A percentile compares a stretch with the other conserved stretches of the same genome.
These are phyloP conservation scores for Neogobius melanostomus DNA, from an alignment of 2,113 vertebrate genomes.

Conservation along the genomic window DNA sequence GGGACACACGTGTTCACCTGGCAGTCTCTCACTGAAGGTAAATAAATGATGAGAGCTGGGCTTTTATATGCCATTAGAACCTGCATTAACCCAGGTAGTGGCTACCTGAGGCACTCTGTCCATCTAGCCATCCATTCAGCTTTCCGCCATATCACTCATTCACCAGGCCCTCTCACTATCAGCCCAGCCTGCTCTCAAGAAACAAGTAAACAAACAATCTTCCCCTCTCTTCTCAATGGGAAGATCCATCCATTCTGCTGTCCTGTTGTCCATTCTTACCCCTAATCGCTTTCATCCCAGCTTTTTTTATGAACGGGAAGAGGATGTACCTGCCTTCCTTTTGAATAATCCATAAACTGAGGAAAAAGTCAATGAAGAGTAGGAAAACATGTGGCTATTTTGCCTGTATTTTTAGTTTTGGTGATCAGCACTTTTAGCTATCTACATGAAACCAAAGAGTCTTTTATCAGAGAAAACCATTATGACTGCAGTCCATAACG, in stretches of 20 bases:
- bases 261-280: conserved; percentile 54
- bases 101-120: conserved; percentile 65
- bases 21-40: conserved; percentile 54
- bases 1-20: conserved; percentile 70
- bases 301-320: conserved; percentile 74
- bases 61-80: conserved; percentile 81
- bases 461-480: background rate
- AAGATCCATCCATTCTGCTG: conserved; percentile 45
- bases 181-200: conserved; percentile 61
- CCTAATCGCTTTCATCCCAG: conserved; percentile 54
- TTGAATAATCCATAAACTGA: conserved; percentile 77
- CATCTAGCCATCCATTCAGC: conserved; percentile 33
- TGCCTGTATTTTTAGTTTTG: conserved; percentile 23
- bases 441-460: background rate
- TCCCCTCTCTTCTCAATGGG: conserved; percentile 75
- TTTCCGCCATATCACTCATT: conserved; percentile 57
- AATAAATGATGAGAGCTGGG: conserved; percentile 76
- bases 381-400: conserved; percentile 31
- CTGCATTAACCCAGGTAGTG: conserved; percentile 72
- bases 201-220: conserved; percentile 60
- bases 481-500: background rate
- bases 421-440: conserved; percentile 57
- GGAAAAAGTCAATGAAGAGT: conserved; percentile 69
- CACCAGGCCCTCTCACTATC: conserved; percentile 64
- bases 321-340: conserved; percentile 61